phyloP scores from a whole-genome alignment of 1,140 invertebrate genomes.

The Papilio helenus region DNA sequence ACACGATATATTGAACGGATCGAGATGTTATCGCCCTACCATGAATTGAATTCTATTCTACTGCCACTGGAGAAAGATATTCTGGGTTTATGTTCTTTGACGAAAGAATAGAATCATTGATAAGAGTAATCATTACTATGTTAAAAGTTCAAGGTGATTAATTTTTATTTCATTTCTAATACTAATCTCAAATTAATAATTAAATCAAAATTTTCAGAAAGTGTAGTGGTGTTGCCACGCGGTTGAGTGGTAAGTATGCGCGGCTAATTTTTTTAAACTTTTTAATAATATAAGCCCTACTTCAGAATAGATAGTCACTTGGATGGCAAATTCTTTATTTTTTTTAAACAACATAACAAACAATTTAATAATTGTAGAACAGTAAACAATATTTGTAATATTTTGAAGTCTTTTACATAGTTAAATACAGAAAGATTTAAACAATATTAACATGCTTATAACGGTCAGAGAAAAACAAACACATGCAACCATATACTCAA shows the following conservation, averaged over 20 bases:
- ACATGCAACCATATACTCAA: background rate
- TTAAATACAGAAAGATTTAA: background rate
- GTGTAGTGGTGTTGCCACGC: no score
- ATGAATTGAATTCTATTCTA: constrained; percentile 8
- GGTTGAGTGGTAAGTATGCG: no score
- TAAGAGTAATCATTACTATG: background rate
- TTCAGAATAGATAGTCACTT: no score
- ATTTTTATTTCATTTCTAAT: no score
- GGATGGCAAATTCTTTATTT: no score
- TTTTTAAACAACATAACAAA: no score
- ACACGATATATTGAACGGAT: constrained; percentile 26
- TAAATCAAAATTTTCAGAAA: no score
- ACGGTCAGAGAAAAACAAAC: background rate
- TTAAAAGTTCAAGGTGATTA: no score
- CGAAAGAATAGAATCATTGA: background rate
- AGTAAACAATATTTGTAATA: background rate
- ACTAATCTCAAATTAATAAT: no score
- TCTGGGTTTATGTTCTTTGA: constrained; percentile 1
- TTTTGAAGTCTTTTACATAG: background rate
- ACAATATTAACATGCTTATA: background rate
- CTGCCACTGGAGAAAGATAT: background rate
- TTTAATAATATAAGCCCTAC: no score
- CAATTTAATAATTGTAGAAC: background rate
- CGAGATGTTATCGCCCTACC: constrained; percentile 14
- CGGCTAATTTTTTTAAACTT: no score